Conservation (phyloP, 1,140 invertebrate species). For the Brachionus angularis region DNA sequence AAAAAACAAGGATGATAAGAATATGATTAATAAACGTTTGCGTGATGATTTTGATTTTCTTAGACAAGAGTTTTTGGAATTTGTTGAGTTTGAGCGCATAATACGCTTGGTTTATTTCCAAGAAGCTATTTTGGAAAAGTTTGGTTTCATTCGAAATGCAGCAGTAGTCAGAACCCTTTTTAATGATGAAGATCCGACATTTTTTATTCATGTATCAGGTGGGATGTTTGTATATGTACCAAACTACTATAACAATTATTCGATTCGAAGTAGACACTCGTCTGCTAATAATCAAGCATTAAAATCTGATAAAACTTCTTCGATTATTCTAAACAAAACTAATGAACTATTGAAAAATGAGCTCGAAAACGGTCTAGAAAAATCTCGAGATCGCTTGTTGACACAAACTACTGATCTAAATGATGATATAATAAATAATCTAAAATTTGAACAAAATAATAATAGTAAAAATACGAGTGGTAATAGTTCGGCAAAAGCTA, state of each 20-base stretch:
- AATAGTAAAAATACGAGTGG: not conserved
- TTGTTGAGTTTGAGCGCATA: slow-evolving; percentile 69
- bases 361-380: too few species aligned
- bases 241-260: slow-evolving; percentile 55
- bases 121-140: slow-evolving; percentile 54
- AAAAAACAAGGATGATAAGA: not conserved
- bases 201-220: slow-evolving; percentile 84
- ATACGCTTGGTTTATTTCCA: slow-evolving; percentile 75
- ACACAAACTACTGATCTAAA: not conserved
- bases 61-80: slow-evolving; percentile 62
- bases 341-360: not conserved
- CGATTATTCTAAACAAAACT: not conserved
- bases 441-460: not conserved
- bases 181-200: slow-evolving; percentile 18
- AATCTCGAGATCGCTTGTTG: too few species aligned
- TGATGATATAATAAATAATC: not conserved
- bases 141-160: slow-evolving; percentile 32
- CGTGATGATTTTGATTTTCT: not conserved
- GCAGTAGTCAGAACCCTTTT: slow-evolving; percentile 21
- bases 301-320: not conserved
- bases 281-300: slow-evolving; percentile 20
- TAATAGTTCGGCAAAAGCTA: slow-evolving; percentile 4
- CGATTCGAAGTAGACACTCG: slow-evolving; percentile 18
- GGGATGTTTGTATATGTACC: slow-evolving; percentile 82
- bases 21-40: not conserved